Evolutionary conservation across 2,888 invertebrate genomes (phyloP).

Genomic region (Lochmaea crataegi): DNA sequence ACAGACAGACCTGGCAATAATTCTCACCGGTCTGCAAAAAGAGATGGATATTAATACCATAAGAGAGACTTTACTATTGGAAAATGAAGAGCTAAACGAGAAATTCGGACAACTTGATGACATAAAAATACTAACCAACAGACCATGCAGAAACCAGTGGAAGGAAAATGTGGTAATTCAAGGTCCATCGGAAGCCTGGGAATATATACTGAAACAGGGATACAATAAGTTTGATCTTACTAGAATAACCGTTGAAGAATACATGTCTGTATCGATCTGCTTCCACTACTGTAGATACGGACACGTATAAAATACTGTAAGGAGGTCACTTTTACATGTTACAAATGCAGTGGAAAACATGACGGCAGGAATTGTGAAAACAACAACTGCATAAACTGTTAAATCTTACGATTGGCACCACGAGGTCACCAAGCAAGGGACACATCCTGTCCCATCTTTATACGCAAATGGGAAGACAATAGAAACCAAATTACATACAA

Average conservation of each 20-base stretch:
- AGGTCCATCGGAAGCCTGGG: no score
- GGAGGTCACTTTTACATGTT: constrained; percentile 3
- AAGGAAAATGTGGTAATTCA: no score
- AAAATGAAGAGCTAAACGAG: no score
- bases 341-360: constrained; percentile 26
- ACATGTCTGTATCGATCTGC: constrained; percentile 25
- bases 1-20: no score
- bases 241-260: constrained; percentile 22
- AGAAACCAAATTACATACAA: background rate
- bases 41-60: no score
- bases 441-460: constrained; percentile 2
- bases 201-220: no score
- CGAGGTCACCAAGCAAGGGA: constrained; percentile 9
- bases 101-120: no score
- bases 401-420: background rate
- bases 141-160: no score
- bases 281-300: constrained; percentile 35
- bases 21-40: no score
- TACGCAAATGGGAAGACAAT: background rate
- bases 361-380: constrained; percentile 1
- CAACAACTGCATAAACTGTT: constrained; percentile 12
- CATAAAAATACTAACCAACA: no score
- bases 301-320: constrained; percentile 23
- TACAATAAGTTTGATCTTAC: no score
- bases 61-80: no score